phyloP scores from a whole-genome alignment of 1,140 invertebrate species.

The Probaryconus sp. region DNA sequence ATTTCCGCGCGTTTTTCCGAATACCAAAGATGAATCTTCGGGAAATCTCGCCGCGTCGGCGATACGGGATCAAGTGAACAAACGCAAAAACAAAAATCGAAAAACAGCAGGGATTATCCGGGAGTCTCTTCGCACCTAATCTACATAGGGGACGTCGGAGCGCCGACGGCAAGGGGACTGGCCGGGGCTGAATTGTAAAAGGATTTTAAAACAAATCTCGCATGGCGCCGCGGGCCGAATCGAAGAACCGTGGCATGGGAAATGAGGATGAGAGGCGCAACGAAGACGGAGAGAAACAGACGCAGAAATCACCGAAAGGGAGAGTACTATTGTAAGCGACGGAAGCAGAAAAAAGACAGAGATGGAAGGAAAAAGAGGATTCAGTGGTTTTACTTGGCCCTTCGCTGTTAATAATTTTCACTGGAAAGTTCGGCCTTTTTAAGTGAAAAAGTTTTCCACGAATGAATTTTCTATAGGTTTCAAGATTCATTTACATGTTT shows the following conservation, averaged over 20 bases:
- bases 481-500: no score
- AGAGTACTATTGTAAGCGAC: not conserved
- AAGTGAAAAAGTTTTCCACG: no score
- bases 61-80: conserved; percentile 33
- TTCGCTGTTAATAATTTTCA: no score
- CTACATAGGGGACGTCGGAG: conserved; percentile 61
- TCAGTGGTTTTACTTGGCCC: no score
- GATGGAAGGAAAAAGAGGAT: conserved; percentile 39
- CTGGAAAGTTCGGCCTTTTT: no score
- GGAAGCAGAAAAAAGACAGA: conserved; percentile 4
- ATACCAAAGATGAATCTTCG: not conserved
- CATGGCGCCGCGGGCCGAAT: conserved; percentile 73
- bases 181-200: conserved; percentile 73
- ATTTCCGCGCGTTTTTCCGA: no score
- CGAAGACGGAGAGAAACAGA: conserved; percentile 22
- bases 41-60: not conserved
- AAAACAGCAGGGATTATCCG: conserved; percentile 65
- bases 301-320: conserved; percentile 7
- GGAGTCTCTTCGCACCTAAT: conserved; percentile 71
- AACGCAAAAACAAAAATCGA: conserved; percentile 46
- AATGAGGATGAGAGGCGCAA: conserved; percentile 28
- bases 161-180: conserved; percentile 13
- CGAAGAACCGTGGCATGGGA: conserved; percentile 66
- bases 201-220: conserved; percentile 79
- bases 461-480: no score